Evolutionary conservation across 2,113 vertebrate species (phyloP).

Genomic region (Canis aureus): DNA sequence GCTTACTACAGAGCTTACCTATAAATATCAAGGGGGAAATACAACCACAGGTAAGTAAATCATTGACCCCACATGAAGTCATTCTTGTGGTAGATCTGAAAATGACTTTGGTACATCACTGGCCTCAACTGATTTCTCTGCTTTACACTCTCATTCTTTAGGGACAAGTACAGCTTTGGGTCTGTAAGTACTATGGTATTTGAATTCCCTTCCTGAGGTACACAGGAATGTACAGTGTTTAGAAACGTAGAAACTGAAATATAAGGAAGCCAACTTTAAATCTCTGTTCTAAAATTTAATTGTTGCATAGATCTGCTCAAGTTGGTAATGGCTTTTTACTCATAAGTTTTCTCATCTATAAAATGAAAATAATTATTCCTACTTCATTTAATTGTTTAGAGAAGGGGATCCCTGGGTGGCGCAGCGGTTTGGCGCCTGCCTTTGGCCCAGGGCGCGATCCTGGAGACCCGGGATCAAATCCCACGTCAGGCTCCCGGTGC

Average conservation of each 20-base stretch:
- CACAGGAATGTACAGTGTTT: not conserved
- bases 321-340: not conserved
- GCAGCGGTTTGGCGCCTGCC: no score
- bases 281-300: not conserved
- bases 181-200: not conserved
- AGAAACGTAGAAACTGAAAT: not conserved
- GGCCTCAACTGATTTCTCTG: not conserved
- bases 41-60: not conserved
- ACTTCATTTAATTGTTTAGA: not conserved
- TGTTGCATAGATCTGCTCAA: not conserved
- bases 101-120: not conserved
- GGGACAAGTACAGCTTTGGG: not conserved
- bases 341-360: not conserved
- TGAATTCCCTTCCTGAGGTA: not conserved
- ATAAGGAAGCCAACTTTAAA: not conserved
- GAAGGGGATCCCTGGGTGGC: not conserved
- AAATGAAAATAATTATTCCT: constrained; percentile 30
- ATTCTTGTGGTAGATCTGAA: not conserved
- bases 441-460: no score
- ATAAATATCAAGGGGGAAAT: not conserved
- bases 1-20: not conserved
- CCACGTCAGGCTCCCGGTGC: no score
- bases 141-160: not conserved
- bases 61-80: not conserved
- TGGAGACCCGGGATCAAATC: no score